Conservation (phyloP, 2,113 vertebrate species). For the Anarrhichthys ocellatus region DNA sequence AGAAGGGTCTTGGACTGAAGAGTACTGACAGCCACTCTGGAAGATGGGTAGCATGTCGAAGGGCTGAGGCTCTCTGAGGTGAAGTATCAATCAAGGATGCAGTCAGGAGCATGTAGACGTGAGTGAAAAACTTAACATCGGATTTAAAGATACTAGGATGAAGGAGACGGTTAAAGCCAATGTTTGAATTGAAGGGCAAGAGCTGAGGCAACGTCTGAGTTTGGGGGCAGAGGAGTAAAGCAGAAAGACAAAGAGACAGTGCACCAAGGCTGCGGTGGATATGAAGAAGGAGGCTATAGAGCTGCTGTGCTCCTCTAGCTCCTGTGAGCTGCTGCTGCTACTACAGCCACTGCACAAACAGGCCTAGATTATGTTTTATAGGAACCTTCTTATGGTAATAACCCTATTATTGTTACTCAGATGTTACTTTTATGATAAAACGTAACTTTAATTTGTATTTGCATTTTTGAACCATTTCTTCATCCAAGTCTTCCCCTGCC, state of each 20-base stretch:
- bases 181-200: slow-evolving; percentile 23
- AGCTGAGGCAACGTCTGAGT: neutral
- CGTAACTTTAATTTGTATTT: neutral
- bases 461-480: neutral
- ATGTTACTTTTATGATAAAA: slow-evolving; percentile 53
- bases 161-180: slow-evolving; percentile 8
- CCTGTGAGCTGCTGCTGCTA: slow-evolving; percentile 24
- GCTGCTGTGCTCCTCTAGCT: slow-evolving; percentile 21
- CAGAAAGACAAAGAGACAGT: neutral
- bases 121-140: slow-evolving; percentile 20
- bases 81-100: slow-evolving; percentile 18
- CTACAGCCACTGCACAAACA: slow-evolving; percentile 43
- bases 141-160: slow-evolving; percentile 20
- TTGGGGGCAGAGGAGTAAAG: neutral
- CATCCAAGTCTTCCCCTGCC: neutral
- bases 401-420: slow-evolving; percentile 50
- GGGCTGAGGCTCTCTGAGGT: slow-evolving; percentile 13
- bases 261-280: slow-evolving; percentile 7
- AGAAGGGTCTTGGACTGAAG: neutral
- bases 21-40: neutral
- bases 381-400: slow-evolving; percentile 23
- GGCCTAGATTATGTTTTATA: slow-evolving; percentile 67
- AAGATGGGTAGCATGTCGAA: neutral
- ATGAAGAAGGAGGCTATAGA: slow-evolving; percentile 3
- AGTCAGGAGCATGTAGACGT: slow-evolving; percentile 19